These are phyloP conservation scores for Hyppa rectilinea DNA, from an alignment of 2,888 invertebrate species.

Conservation along the genomic window DNA sequence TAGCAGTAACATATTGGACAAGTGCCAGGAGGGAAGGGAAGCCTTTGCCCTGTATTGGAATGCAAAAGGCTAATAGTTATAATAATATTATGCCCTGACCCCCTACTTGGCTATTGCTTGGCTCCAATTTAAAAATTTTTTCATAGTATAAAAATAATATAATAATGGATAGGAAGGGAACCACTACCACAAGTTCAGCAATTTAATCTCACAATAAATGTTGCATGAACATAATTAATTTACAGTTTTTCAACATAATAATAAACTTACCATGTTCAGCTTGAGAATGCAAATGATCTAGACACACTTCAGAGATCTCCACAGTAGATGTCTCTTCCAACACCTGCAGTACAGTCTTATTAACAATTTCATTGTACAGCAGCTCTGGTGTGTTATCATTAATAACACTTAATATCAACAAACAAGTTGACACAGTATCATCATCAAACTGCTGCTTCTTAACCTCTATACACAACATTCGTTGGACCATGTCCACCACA, in stretches of 20 bases:
- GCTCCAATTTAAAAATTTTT: no score
- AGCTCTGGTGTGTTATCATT: slow-evolving; percentile 92
- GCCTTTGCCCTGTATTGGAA: no score
- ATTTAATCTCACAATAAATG: slow-evolving; percentile 5
- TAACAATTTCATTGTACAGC: slow-evolving; percentile 89
- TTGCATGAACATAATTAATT: not conserved
- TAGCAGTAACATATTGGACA: no score
- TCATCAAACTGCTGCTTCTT: slow-evolving; percentile 89
- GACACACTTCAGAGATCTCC: slow-evolving; percentile 94
- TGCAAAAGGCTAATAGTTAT: no score
- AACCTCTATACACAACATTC: slow-evolving; percentile 87
- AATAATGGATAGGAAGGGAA: not conserved
- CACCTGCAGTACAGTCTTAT: slow-evolving; percentile 91
- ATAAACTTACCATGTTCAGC: slow-evolving; percentile 92
- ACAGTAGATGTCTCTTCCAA: slow-evolving; percentile 92
- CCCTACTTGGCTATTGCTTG: no score
- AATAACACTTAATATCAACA: slow-evolving; percentile 91
- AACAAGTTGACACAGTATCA: slow-evolving; percentile 89
- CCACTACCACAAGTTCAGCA: not conserved
- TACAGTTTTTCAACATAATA: not conserved
- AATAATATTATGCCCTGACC: no score
- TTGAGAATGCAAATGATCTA: slow-evolving; percentile 94
- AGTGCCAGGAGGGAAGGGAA: no score
- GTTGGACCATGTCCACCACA: slow-evolving; percentile 88
- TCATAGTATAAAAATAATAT: no score